A percentile compares a stretch with the other conserved stretches of the same genome.
These are phyloP conservation scores for Pholis gunnellus DNA, from an alignment of 2,113 vertebrate species.

Conservation along the genomic window DNA sequence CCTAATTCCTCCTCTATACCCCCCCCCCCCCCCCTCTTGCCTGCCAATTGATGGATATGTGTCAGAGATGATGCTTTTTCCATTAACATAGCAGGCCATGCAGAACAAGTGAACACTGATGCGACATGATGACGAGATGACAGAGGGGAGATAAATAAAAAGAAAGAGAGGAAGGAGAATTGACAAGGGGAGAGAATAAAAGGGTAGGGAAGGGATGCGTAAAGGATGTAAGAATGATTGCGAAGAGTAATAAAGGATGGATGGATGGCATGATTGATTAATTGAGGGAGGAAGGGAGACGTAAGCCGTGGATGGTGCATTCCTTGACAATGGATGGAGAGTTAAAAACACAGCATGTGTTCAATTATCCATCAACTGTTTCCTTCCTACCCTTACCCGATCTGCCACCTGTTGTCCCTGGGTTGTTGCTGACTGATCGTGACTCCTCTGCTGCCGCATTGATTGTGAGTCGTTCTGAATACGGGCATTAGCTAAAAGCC, in stretches of 20 bases:
- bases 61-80: background rate
- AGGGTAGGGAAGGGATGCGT: background rate
- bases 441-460: constrained; percentile 10
- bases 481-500: constrained; percentile 50
- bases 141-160: background rate
- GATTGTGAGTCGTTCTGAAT: constrained; percentile 9
- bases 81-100: background rate
- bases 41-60: constrained; percentile 5
- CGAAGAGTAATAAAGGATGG: constrained; percentile 14
- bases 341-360: background rate
- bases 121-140: constrained; percentile 5
- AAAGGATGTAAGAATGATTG: constrained; percentile 11
- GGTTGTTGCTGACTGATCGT: constrained; percentile 18
- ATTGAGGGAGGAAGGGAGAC: background rate
- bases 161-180: background rate
- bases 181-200: background rate
- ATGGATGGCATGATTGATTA: constrained; percentile 18
- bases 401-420: background rate
- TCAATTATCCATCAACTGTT: background rate
- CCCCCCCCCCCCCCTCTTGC: too few relatives aligned
- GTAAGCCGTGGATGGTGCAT: background rate
- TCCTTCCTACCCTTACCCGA: background rate
- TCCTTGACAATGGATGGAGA: background rate
- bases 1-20: too few relatives aligned
- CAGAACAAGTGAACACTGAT: constrained; percentile 10